A percentile compares a stretch with the other conserved stretches of the same genome.
phyloP scores from a whole-genome alignment of 37 sponge, comb jelly and placozoan genomes.

The Spongilla lacustris region DNA sequence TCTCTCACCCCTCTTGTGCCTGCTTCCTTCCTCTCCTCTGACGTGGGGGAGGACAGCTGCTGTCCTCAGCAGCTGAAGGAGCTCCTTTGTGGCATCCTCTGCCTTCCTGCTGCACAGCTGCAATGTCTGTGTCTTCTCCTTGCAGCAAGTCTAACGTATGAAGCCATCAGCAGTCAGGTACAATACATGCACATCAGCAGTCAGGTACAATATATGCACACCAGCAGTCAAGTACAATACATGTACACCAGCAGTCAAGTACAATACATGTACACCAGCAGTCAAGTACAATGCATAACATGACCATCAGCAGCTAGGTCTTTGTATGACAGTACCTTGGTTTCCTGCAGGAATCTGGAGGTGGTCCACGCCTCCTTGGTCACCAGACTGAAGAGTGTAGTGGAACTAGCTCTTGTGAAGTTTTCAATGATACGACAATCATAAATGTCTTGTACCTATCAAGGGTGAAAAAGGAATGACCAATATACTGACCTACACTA shows the following conservation, averaged over 20 bases:
- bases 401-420: constrained; percentile 69
- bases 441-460: constrained; percentile 66
- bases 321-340: constrained; percentile 50
- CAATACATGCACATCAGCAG: no score
- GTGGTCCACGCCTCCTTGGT: constrained; percentile 54
- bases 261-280: no score
- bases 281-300: no score
- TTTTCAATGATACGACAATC: constrained; percentile 75
- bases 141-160: constrained; percentile 7
- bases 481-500: background rate
- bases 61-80: constrained; percentile 55
- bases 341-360: constrained; percentile 68
- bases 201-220: no score
- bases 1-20: constrained; percentile 58
- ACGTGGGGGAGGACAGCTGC: constrained; percentile 48
- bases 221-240: background rate
- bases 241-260: no score
- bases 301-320: no score
- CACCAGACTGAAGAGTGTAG: constrained; percentile 71
- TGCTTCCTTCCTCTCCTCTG: constrained; percentile 32
- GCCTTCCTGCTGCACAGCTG: constrained; percentile 69
- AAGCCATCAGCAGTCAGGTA: no score
- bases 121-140: constrained; percentile 12
- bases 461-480: background rate
- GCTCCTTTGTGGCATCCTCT: constrained; percentile 83